Base-by-base conservation (phyloP, 2,888 invertebrate genomes). In the Rambutsinella grinnellia region DNA sequence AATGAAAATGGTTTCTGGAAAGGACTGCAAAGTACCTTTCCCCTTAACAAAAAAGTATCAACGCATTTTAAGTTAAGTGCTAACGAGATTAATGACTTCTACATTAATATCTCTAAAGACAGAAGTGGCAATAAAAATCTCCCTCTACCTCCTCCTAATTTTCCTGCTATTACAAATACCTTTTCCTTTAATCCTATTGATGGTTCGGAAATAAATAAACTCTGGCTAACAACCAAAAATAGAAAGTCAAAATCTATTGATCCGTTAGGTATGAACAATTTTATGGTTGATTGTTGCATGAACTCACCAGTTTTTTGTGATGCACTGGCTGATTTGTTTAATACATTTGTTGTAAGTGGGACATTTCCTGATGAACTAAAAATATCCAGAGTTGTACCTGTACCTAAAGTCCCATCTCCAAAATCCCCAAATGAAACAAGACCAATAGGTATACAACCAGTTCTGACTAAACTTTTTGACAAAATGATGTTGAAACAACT, bases 371-470 rank as follows among this genome's bases (percentile, higher is more conserved):
- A 10, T 5, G 3, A 3, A 1, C 15, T 75, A 21, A 75, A 67
- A 47, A 24, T 19, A 2, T 53, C 63, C 15, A 21, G 49, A 8
- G 28, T 67, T 23, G 63, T 65, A 1, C 67, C 74, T 53, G 27
- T 75, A 27, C 75, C 75, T 2, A 75, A 75, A 49, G 56, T 36
- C 10, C 17, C 51, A 2, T 67, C 28, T 49, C 57, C 60, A 3
- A 28, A 17, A 1, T 6, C 3, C 8, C 65, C 65, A 1, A 47
- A 21, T 26, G 63, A 76, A 3, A 51, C 47, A 36, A 10, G 69
- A 15, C 76, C 76, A 3, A 65, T 76, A 1, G 57, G 69, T 21
- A 27, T 54, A 17, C 70, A 70, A 28, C 63, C 65, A 13, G n/a
- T 60, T 10, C 23, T 66, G 3, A 44, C 58, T 15, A 60, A 63